Percentiles rank a stretch among this genome's conserved stretches.
These are phyloP conservation scores for Mayetiola destructor DNA, from an alignment of 2,888 invertebrate species.

Conservation along the genomic window DNA sequence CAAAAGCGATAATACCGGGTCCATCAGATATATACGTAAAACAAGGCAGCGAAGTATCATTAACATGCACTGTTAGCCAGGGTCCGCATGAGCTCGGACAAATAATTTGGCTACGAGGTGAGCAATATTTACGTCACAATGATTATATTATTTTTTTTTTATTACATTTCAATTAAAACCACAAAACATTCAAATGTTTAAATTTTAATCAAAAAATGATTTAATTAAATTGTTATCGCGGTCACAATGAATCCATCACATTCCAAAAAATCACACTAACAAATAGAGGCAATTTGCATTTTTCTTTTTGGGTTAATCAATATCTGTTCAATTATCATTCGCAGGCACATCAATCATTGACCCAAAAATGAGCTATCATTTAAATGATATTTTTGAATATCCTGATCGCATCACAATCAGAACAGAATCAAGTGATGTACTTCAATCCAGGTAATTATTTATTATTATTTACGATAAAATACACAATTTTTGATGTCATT, in stretches of 20 bases:
- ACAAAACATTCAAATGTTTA: neutral
- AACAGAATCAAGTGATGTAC: constrained; percentile 60
- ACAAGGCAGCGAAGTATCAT: constrained; percentile 54
- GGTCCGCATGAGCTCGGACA: constrained; percentile 56
- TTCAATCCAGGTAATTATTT: constrained; percentile 44
- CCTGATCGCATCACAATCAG: constrained; percentile 37
- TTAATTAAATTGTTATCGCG: neutral
- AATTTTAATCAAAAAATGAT: constrained; percentile 10
- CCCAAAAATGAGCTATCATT: constrained; percentile 16
- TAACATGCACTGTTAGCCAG: constrained; percentile 55
- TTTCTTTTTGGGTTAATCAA: neutral
- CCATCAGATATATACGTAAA: constrained; percentile 56
- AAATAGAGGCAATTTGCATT: neutral
- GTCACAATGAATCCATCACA: neutral
- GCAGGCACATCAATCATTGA: constrained; percentile 17
- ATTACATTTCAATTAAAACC: neutral
- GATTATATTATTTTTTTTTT: neutral
- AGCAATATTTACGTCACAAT: constrained; percentile 17
- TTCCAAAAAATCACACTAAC: neutral
- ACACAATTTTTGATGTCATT: neutral
- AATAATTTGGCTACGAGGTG: constrained; percentile 53
- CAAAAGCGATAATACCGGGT: constrained; percentile 50
- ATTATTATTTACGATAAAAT: neutral
- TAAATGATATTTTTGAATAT: constrained; percentile 18
- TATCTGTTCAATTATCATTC: neutral